Percentiles rank a stretch among this genome's conserved stretches.
phyloP scores from a whole-genome alignment of 2,888 invertebrate genomes.

The Drymonia ruficornis region DNA sequence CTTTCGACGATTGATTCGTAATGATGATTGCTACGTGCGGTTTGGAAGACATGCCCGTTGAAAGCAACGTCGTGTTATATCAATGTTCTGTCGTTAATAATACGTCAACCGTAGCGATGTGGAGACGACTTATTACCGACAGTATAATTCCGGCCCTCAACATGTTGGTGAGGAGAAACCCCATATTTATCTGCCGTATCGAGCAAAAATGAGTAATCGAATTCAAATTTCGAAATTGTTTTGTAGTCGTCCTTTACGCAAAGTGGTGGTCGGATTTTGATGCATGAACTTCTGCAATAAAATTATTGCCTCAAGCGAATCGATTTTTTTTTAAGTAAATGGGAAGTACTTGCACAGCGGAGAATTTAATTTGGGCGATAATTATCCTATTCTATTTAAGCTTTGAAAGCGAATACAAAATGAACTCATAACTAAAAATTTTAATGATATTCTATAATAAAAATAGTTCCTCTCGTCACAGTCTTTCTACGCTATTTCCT shows the following conservation, averaged over 20 bases:
- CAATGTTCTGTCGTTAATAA: constrained; percentile 72
- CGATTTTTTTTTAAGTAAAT: background rate
- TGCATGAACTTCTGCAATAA: constrained; percentile 21
- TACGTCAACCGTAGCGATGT: constrained; percentile 58
- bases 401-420: background rate
- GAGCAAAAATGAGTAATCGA: constrained; percentile 36
- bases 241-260: constrained; percentile 37
- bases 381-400: background rate
- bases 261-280: constrained; percentile 22
- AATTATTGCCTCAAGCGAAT: constrained; percentile 28
- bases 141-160: constrained; percentile 59
- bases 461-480: constrained; percentile 23
- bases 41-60: constrained; percentile 62
- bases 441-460: background rate
- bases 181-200: constrained; percentile 45
- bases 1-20: constrained; percentile 51
- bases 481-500: constrained; percentile 50
- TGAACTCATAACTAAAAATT: background rate
- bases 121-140: constrained; percentile 67
- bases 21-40: constrained; percentile 64
- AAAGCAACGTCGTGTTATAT: constrained; percentile 62
- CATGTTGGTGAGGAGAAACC: constrained; percentile 43
- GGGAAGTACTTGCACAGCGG: too few species aligned
- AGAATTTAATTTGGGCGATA: too few species aligned
- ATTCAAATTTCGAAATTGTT: constrained; percentile 47